A percentile compares a stretch with the other conserved stretches of the same genome.
Evolutionary conservation across 2,888 invertebrate genomes (phyloP).

Genomic region (Synergus itoensis): DNA sequence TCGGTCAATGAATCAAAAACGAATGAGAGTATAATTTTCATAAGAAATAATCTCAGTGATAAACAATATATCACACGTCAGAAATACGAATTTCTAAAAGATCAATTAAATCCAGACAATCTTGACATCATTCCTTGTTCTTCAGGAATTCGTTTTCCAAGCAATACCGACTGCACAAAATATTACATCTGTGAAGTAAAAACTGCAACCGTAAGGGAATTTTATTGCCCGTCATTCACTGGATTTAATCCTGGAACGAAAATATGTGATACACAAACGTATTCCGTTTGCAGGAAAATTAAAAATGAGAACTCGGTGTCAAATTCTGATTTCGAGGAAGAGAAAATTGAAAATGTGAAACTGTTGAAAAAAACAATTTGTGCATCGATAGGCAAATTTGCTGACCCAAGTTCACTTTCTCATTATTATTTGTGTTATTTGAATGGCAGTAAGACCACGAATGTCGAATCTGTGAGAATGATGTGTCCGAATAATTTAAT

Average conservation of each 20-base stretch:
- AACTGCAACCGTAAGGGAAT: constrained; percentile 76
- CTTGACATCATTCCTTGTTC: constrained; percentile 77
- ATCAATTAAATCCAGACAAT: constrained; percentile 54
- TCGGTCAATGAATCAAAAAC: constrained; percentile 46
- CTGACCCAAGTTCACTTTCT: constrained; percentile 77
- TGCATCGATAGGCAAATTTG: constrained; percentile 74
- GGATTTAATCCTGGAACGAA: constrained; percentile 78
- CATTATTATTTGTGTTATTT: constrained; percentile 79
- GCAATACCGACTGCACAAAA: constrained; percentile 78
- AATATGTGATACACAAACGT: constrained; percentile 77
- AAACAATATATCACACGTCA: constrained; percentile 65
- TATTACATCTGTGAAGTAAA: constrained; percentile 79
- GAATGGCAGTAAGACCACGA: constrained; percentile 70
- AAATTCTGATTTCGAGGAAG: background rate
- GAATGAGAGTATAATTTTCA: constrained; percentile 59
- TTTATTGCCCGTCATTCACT: constrained; percentile 78
- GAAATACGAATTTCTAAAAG: constrained; percentile 60
- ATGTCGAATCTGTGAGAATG: constrained; percentile 78
- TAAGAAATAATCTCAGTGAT: constrained; percentile 62
- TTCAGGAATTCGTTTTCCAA: constrained; percentile 77
- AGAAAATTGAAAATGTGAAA: constrained; percentile 5
- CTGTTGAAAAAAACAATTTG: constrained; percentile 36
- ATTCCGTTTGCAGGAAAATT: constrained; percentile 72
- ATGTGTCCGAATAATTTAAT: constrained; percentile 77
- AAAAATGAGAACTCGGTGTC: constrained; percentile 5